These are phyloP conservation scores for Eptatretus burgeri DNA, from an alignment of 2,113 vertebrate genomes.

Conservation along the genomic window DNA sequence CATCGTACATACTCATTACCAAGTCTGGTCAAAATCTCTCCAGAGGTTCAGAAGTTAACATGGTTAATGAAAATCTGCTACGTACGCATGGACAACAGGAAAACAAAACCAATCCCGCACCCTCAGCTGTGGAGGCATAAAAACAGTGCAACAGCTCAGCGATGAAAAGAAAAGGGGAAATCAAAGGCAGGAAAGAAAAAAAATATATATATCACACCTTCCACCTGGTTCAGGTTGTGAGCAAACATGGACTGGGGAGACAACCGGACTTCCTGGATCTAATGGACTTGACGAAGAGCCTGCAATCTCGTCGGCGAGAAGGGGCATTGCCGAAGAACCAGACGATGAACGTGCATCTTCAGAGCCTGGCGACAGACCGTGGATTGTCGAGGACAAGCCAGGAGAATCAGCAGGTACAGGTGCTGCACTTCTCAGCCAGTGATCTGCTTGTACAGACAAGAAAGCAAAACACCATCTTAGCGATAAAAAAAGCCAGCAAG, in stretches of 20 bases:
- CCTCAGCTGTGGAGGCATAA: neutral
- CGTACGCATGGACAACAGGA: too few species aligned
- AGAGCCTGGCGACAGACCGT: constrained; percentile 68
- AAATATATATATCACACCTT: constrained; percentile 22
- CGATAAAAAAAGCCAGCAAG: too few species aligned
- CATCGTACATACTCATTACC: too few species aligned
- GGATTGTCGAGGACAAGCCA: constrained; percentile 56
- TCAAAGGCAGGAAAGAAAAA: neutral
- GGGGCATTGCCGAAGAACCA: constrained; percentile 32
- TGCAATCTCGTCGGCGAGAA: constrained; percentile 51
- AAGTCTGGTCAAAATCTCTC: too few species aligned
- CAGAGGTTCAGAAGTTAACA: too few species aligned
- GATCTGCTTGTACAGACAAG: too few species aligned
- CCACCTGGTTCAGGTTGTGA: constrained; percentile 26
- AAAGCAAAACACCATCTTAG: too few species aligned
- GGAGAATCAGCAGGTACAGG: constrained; percentile 54
- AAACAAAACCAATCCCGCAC: too few species aligned
- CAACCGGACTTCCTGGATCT: constrained; percentile 21
- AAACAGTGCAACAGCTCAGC: neutral
- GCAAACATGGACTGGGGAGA: constrained; percentile 16
- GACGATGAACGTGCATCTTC: constrained; percentile 29
- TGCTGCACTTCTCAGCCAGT: constrained; percentile 37
- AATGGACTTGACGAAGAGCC: constrained; percentile 39
- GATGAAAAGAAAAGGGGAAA: rapidly evolving
- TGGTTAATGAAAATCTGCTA: too few species aligned